Evolutionary conservation across 2,113 vertebrate species (phyloP), one percentile per base, ranked within the genome.

Genomic region (Periophthalmus modestus): DNA sequence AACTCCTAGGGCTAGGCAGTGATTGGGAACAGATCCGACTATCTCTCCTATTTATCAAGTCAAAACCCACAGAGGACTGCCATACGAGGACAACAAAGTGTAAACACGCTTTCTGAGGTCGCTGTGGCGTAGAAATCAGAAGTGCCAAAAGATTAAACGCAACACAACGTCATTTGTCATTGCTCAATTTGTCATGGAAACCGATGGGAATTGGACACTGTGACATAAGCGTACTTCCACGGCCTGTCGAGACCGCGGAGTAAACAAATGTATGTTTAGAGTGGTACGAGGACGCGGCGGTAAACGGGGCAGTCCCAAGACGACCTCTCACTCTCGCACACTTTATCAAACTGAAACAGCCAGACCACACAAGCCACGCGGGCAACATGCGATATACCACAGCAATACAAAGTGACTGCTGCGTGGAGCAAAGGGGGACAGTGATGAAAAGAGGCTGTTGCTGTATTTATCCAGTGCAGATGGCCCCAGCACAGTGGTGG

Each of bases 1-100:
- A 87, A 39, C 72, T 75, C 59, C 71, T 47, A 67, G 67, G 66
- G 23, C 15, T 80, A 3, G 65, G 52, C 72, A 70, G 68, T 73
- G 75, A 69, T 69, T 68, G 70, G 88, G 81, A 75, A 74, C 80
- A 83, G 76, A 77, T 70, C 71, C 77, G 72, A 80, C 79, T 80
- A 76, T 48, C 59, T 69, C 39, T 57, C 57, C 66, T 16, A 43
- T 52, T 72, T 72, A 46, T 58, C 59, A 66, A 12, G 71, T 86
- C 43, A 63, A 79, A 43, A 76, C 80, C 76, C 68, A 50, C 55
- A 23, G 52, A 71, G 78, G 54, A 71, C 74, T 24, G 80, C 34
- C 69, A 33, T 28, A 57, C 18, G 57, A 68, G 63, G 72, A 84
- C 85, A 80, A 62, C 82, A 74, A 77, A 82, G 82, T 57, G 72